phyloP scores from a whole-genome alignment of 2,888 invertebrate species.

The Steromphala cineraria region DNA sequence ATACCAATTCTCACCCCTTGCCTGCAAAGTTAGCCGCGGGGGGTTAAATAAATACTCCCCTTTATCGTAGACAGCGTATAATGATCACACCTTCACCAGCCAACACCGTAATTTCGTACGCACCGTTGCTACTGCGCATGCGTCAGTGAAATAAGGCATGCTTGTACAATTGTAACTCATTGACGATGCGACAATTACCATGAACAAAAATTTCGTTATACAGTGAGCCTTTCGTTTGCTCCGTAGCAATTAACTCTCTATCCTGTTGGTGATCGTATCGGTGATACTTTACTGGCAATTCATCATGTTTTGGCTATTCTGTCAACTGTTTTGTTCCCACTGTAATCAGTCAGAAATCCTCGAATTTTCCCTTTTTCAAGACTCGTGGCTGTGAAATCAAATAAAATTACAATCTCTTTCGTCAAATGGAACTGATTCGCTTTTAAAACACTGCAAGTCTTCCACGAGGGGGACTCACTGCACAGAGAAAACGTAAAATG shows the following conservation, averaged over 20 bases:
- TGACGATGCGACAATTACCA: constrained; percentile 4
- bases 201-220: constrained; percentile 11
- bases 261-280: neutral
- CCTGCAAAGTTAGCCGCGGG: neutral
- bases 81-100: neutral
- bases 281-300: neutral
- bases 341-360: neutral
- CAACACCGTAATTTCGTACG: neutral
- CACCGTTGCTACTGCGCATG: neutral
- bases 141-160: neutral
- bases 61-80: neutral
- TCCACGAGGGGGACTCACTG: too few species aligned
- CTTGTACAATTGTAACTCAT: neutral
- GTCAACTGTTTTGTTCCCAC: neutral
- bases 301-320: neutral
- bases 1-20: neutral
- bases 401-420: constrained; percentile 8
- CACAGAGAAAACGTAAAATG: too few species aligned
- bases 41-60: constrained; percentile 4
- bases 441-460: neutral
- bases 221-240: neutral
- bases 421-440: neutral
- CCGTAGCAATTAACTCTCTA: constrained; percentile 10
- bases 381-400: constrained; percentile 1
- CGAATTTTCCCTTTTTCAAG: constrained; percentile 6